phyloP scores from a whole-genome alignment of 2,113 vertebrate species.

The Strix uralensis region DNA sequence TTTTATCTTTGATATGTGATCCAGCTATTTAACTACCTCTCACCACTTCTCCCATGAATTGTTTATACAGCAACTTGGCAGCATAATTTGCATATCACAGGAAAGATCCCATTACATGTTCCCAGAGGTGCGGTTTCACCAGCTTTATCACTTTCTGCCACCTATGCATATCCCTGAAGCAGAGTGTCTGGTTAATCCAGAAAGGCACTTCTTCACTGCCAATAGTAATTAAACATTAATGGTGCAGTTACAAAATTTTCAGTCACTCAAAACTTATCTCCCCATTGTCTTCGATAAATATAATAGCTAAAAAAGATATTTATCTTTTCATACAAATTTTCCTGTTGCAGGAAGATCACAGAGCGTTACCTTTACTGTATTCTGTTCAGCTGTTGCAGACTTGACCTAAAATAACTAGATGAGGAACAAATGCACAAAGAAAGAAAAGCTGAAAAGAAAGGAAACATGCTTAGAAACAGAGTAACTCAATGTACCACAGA shows the following conservation, averaged over 20 bases:
- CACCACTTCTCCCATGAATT: conserved; percentile 30
- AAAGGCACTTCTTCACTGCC: conserved; percentile 25
- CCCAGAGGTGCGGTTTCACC: conserved; percentile 19
- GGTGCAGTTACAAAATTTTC: not conserved
- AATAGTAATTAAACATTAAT: conserved; percentile 41
- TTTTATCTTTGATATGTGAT: conserved; percentile 19
- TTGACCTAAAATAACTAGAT: not conserved
- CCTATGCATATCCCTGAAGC: conserved; percentile 34
- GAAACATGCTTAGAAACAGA: not conserved
- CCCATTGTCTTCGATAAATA: not conserved
- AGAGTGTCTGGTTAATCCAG: conserved; percentile 2
- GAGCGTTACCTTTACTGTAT: not conserved
- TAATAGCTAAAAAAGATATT: not conserved
- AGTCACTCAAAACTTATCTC: conserved; percentile 6
- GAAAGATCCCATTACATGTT: conserved; percentile 37
- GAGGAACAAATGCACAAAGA: not conserved
- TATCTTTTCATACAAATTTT: not conserved
- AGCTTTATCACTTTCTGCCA: conserved; percentile 47
- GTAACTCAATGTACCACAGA: not conserved
- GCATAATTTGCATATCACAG: conserved; percentile 41
- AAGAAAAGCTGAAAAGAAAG: not conserved
- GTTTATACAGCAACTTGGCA: conserved; percentile 17
- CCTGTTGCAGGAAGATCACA: not conserved
- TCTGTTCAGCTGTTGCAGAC: not conserved
- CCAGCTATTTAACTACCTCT: conserved; percentile 25